Evolutionary conservation across 2,797 vertebrate genomes (phyloP).

Genomic region (Pipistrellus pipistrellus): DNA sequence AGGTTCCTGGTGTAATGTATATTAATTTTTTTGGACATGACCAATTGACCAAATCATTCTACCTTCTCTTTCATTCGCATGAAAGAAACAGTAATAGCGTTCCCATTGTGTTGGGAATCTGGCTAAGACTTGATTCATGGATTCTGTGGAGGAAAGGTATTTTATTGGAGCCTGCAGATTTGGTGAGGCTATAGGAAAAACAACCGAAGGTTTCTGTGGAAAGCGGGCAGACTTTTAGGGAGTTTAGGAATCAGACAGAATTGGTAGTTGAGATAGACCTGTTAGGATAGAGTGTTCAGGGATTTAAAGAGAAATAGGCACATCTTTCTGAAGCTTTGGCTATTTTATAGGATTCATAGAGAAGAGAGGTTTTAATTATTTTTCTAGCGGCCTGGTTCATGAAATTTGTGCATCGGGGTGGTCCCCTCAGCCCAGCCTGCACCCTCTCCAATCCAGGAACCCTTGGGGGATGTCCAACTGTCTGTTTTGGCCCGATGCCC

Average conservation of each 20-base stretch:
- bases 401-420: no score
- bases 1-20: slow-evolving; percentile 4
- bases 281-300: background rate
- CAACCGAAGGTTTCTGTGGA: slow-evolving; percentile 50
- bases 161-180: slow-evolving; percentile 39
- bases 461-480: no score
- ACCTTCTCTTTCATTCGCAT: background rate
- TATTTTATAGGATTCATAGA: slow-evolving; percentile 58
- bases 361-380: slow-evolving; percentile 36
- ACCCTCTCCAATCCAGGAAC: no score
- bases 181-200: slow-evolving; percentile 56
- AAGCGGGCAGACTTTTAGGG: slow-evolving; percentile 65
- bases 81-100: slow-evolving; percentile 8
- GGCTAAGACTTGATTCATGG: background rate
- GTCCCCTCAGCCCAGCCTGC: no score
- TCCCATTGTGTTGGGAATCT: background rate
- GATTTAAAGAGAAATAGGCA: slow-evolving; percentile 62
- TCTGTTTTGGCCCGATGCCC: no score
- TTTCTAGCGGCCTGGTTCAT: no score
- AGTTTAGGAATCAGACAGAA: slow-evolving; percentile 14
- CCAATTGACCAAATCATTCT: background rate
- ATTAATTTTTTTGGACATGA: slow-evolving; percentile 27
- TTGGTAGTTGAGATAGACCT: slow-evolving; percentile 33
- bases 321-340: slow-evolving; percentile 48
- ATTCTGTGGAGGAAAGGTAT: slow-evolving; percentile 3